phyloP scores from a whole-genome alignment of 2,888 invertebrate genomes.

The Oithona nana region DNA sequence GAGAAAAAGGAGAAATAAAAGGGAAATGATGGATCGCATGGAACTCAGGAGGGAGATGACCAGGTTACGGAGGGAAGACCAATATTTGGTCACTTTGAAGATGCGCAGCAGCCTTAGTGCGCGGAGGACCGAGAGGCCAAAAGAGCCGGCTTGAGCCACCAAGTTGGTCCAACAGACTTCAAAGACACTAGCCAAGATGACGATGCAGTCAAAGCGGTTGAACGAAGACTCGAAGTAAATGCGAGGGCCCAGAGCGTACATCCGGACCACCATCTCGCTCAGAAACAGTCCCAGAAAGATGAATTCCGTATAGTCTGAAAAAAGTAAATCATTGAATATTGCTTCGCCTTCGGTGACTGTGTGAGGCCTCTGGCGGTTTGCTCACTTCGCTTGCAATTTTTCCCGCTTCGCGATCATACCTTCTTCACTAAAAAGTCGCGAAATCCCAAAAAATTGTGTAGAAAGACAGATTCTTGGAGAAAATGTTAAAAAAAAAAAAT shows the following conservation, averaged over 20 bases:
- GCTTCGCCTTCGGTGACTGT: too few relatives aligned
- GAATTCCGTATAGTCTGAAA: slow-evolving; percentile 86
- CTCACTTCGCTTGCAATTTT: too few relatives aligned
- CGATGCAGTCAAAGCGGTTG: slow-evolving; percentile 96
- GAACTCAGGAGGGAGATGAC: slow-evolving; percentile 96
- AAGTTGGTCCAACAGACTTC: slow-evolving; percentile 93
- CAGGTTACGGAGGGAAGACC: slow-evolving; percentile 91
- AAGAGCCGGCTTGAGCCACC: slow-evolving; percentile 52
- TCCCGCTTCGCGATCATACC: too few relatives aligned
- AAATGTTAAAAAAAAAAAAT: not conserved
- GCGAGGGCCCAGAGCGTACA: slow-evolving; percentile 92
- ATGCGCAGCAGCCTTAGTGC: slow-evolving; percentile 89
- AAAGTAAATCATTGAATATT: too few relatives aligned
- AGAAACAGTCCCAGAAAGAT: slow-evolving; percentile 94
- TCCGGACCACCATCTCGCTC: slow-evolving; percentile 96
- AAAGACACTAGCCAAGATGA: slow-evolving; percentile 93
- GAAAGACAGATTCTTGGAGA: too few relatives aligned
- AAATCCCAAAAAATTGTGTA: too few relatives aligned
- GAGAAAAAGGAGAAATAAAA: slow-evolving; percentile 96
- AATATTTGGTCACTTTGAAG: slow-evolving; percentile 86
- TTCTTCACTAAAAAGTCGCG: too few relatives aligned
- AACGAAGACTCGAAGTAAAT: slow-evolving; percentile 98
- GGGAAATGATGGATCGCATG: slow-evolving; percentile 96
- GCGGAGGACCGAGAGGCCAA: slow-evolving; percentile 91
- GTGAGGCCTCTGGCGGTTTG: too few relatives aligned